A percentile compares a stretch with the other conserved stretches of the same genome.
Evolutionary conservation across 2,113 vertebrate genomes (phyloP).

Genomic region (Canis aureus): DNA sequence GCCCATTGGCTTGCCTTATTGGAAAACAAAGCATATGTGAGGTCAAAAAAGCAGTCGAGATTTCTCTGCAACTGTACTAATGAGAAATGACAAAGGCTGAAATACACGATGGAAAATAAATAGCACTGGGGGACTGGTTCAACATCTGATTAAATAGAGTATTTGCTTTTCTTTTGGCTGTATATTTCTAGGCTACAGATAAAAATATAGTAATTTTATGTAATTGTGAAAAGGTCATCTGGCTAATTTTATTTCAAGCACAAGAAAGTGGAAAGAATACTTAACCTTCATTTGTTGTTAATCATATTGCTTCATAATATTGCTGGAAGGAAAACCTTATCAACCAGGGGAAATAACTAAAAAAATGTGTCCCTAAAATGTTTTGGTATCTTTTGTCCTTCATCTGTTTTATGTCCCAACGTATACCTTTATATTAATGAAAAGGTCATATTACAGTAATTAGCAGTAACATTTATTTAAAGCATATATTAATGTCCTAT

Average conservation of each 20-base stretch:
- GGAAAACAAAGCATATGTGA: slow-evolving; percentile 58
- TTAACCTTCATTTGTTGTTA: slow-evolving; percentile 55
- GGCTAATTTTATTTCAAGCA: slow-evolving; percentile 69
- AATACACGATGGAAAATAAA: slow-evolving; percentile 68
- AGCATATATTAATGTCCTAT: slow-evolving; percentile 1
- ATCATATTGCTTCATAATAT: slow-evolving; percentile 34
- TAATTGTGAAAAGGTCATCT: slow-evolving; percentile 52
- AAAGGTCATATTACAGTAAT: slow-evolving; percentile 69
- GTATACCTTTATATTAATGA: slow-evolving; percentile 39
- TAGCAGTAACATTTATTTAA: slow-evolving; percentile 63
- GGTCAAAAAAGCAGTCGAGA: slow-evolving; percentile 58
- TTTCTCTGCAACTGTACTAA: slow-evolving; percentile 46
- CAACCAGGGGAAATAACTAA: background rate
- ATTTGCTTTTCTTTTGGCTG: slow-evolving; percentile 58
- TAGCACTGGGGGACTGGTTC: background rate
- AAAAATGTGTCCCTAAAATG: background rate
- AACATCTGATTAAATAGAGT: slow-evolving; percentile 40
- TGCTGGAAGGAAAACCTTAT: slow-evolving; percentile 50
- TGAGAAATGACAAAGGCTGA: slow-evolving; percentile 67
- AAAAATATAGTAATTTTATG: slow-evolving; percentile 56
- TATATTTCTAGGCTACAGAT: slow-evolving; percentile 33
- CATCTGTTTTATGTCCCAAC: background rate
- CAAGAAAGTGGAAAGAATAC: slow-evolving; percentile 41
- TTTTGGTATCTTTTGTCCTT: background rate
- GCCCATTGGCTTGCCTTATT: slow-evolving; percentile 43